Evolutionary conservation across 2,113 vertebrate genomes (phyloP), one percentile per base, ranked within the genome.

Genomic region (Pandion haliaetus): DNA sequence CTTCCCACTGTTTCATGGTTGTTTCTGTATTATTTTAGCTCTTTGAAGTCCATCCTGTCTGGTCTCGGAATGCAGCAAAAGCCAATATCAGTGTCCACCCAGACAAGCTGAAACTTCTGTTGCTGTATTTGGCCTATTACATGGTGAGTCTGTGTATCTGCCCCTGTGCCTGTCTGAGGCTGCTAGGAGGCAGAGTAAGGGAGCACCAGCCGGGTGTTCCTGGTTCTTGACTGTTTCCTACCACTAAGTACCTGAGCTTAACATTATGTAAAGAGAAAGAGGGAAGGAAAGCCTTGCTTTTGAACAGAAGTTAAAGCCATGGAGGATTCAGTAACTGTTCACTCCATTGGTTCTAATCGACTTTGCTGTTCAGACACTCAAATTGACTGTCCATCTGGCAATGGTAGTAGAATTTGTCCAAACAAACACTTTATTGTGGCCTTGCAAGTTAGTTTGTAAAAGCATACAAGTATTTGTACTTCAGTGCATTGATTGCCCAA

Each of bases 61-160:
- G 99, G 99, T 99, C 99, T 17, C 98, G 99, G 40, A 99, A 99
- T 5, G 99, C 99, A 0, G 98, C 99, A 86, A 99, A 99, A 96
- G 99, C 99, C 97, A 99, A 99, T 67, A 93, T 99, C 91, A 98
- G 98, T 7, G 67, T 99, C 88, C 99, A 99, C 66, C 99, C 99
- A 0, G 99, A 99, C 71, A 99, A 99, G 94, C 99, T 99, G 87
- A 99, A 99, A 81, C 96, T 99, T 90, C 97, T 99, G 82, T 97
- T 99, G 94, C 99, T 99, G 0, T 98, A 98, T 25, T 61, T 99
- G 86, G 99, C 99, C 70, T 99, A 99, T 94, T 99, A 99, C 97
- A 99, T 99, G 99, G 99, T 99, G 93, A 99, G 99, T 90, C 31
- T 21, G 5, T 2, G 3, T 4, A 1, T 12, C 36, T 21, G 55